These are phyloP conservation scores for Propithecus perrieri DNA, from an alignment of 2,797 vertebrate genomes.

Conservation along the genomic window DNA sequence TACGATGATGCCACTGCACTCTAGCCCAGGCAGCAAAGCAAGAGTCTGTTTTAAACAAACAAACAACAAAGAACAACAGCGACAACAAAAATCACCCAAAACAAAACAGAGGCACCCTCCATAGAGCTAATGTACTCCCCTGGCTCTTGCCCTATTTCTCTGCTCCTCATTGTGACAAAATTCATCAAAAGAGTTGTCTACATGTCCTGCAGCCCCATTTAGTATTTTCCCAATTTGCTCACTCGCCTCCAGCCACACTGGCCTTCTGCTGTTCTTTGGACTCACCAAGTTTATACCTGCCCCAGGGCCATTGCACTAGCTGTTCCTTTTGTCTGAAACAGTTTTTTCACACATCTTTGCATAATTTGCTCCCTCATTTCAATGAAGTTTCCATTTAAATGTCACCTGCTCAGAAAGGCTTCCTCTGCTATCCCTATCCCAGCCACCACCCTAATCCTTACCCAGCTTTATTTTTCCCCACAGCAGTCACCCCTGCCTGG, in stretches of 20 bases:
- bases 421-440: background rate
- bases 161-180: background rate
- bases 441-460: background rate
- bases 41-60: background rate
- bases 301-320: background rate
- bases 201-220: background rate
- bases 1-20: too few relatives aligned
- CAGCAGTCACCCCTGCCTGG: background rate
- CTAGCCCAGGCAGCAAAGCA: too few relatives aligned
- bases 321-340: background rate
- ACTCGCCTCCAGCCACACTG: background rate
- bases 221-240: background rate
- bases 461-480: background rate
- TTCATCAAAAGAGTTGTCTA: background rate
- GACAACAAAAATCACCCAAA: background rate
- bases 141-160: background rate
- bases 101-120: background rate
- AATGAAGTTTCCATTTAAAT: background rate
- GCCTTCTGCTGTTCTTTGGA: background rate
- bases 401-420: background rate
- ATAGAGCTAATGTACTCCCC: background rate
- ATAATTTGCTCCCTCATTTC: background rate
- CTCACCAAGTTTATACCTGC: background rate
- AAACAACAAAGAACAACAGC: background rate
- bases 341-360: background rate